Evolutionary conservation across 2,113 vertebrate genomes (phyloP).

Genomic region (Scolopax mira): DNA sequence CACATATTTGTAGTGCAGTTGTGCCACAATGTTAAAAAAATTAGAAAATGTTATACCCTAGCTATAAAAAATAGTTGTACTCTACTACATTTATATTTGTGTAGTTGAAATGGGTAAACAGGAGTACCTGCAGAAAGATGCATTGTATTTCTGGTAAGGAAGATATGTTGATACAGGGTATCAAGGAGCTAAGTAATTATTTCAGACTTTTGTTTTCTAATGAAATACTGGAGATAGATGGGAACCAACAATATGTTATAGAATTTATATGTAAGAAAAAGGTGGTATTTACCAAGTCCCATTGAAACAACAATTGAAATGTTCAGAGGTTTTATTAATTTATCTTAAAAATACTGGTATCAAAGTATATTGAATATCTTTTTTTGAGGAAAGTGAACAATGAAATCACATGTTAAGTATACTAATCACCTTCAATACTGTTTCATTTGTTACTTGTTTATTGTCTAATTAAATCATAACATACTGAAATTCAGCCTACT

Average conservation of each 20-base stretch:
- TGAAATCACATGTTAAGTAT: background rate
- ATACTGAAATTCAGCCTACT: background rate
- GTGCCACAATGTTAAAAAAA: background rate
- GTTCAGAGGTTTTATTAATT: background rate
- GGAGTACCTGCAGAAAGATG: background rate
- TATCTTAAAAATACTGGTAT: background rate
- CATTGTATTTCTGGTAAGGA: background rate
- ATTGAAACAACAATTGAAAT: background rate
- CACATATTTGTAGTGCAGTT: background rate
- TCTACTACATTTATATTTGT: background rate
- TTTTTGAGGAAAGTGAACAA: background rate
- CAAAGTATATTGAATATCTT: background rate
- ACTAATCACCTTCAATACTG: background rate
- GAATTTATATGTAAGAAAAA: background rate
- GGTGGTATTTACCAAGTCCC: background rate
- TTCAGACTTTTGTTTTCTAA: background rate
- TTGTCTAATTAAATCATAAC: background rate
- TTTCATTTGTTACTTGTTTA: background rate
- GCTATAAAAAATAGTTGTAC: background rate
- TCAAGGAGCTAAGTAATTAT: background rate
- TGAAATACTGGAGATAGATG: background rate
- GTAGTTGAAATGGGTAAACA: background rate
- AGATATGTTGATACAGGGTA: accelerated
- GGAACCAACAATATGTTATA: background rate
- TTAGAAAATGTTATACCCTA: background rate